Evolutionary conservation across 2,888 invertebrate species (phyloP), one percentile per base, ranked within the genome.

Genomic region (Parnassius apollo): DNA sequence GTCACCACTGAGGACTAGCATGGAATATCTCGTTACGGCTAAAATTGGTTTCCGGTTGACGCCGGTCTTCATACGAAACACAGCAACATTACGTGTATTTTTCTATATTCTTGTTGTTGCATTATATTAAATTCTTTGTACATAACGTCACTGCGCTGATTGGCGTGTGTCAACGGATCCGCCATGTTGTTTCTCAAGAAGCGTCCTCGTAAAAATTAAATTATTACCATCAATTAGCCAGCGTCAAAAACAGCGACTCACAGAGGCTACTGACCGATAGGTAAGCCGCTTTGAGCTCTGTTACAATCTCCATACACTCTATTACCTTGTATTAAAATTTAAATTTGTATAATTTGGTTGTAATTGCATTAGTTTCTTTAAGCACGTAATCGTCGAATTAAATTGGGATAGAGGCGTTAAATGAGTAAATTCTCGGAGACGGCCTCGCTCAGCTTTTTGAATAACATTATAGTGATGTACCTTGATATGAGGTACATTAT

Each of bases 221-320:
- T 83, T 79, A 85, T 86, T 86, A 86, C 85, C 85, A 82, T 78
- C 80, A 84, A 85, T 86, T 83, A 81, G 70, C 63, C 56, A 51
- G 63, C 18, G 65, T 66, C 62, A 13, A 50, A n/a, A 25, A 54
- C 65, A 59, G 42, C 57, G 50, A 25, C 46, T 59, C 54, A 49
- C 57, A 62, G 49, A 49, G 76, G 76, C 69, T 68, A 70, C 64
- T 70, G 75, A 74, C 75, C 78, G 68, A 70, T 70, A 71, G 65
- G 63, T 65, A 57, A 57, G 25, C 61, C 42, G 52, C 49, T 49
- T 45, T 58, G 42, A 49, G 2, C 10, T n/a, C 25, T 22, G 12
- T 4, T 59, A 51, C 59, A 9, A 0, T 18, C 42, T 9, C 42
- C 42, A 12, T 59, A 42, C 1, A 10, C 51, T 25, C 35, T 59